Evolutionary conservation across 2,113 vertebrate genomes (phyloP).

Genomic region (Pelobates fuscus): DNA sequence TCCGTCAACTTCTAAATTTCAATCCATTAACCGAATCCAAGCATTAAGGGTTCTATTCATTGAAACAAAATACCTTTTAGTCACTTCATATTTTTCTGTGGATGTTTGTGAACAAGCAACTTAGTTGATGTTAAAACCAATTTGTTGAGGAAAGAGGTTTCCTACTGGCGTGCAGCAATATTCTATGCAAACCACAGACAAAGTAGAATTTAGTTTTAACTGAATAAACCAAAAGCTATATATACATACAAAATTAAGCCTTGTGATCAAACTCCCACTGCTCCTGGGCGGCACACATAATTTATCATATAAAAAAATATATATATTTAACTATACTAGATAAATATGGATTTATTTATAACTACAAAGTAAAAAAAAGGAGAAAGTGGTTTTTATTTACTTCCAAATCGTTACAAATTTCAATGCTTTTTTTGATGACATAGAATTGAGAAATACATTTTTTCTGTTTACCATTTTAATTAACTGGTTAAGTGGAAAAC

Average conservation of each 20-base stretch:
- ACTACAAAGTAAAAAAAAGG: background rate
- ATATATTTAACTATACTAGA: slow-evolving; percentile 30
- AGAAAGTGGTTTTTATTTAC: too few species aligned
- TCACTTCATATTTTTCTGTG: slow-evolving; percentile 57
- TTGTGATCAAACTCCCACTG: too few species aligned
- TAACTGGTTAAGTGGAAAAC: too few species aligned
- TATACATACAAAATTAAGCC: too few species aligned
- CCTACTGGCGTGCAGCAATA: slow-evolving; percentile 42
- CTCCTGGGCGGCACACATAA: too few species aligned
- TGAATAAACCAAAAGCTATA: slow-evolving; percentile 24
- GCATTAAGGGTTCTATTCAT: slow-evolving; percentile 65
- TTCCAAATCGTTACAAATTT: too few species aligned
- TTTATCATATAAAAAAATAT: slow-evolving; percentile 37
- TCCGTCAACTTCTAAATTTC: slow-evolving; percentile 60
- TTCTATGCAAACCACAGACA: background rate
- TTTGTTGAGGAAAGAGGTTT: slow-evolving; percentile 49
- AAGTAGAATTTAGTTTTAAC: background rate
- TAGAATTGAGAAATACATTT: too few species aligned
- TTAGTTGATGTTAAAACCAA: slow-evolving; percentile 47
- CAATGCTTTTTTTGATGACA: too few species aligned
- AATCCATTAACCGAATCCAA: slow-evolving; percentile 65
- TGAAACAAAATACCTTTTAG: slow-evolving; percentile 57
- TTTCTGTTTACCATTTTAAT: too few species aligned
- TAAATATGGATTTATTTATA: slow-evolving; percentile 16
- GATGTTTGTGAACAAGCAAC: slow-evolving; percentile 49